A percentile compares a stretch with the other conserved stretches of the same genome.
phyloP scores from a whole-genome alignment of 2,797 vertebrate genomes.

The Sebastolobus alascanus region DNA sequence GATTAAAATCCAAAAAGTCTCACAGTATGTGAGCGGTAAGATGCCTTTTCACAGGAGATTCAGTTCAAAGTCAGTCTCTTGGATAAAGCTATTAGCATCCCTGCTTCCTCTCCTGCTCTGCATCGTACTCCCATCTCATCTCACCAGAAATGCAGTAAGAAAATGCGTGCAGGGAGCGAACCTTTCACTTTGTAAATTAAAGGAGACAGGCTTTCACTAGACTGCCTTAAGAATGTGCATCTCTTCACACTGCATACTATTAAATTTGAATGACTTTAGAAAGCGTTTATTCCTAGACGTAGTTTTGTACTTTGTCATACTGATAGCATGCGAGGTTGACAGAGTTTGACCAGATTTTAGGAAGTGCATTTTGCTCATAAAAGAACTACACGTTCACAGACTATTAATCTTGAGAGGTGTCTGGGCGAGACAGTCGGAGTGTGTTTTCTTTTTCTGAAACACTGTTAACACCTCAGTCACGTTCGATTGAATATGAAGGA shows the following conservation, averaged over 20 bases:
- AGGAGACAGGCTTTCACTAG: conserved; percentile 46
- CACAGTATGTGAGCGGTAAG: background rate
- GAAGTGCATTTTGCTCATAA: conserved; percentile 32
- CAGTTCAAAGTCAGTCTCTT: conserved; percentile 43
- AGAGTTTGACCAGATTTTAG: conserved; percentile 33
- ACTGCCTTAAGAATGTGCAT: conserved; percentile 43
- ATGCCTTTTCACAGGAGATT: conserved; percentile 33
- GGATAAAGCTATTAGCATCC: conserved; percentile 46
- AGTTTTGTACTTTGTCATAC: conserved; percentile 37
- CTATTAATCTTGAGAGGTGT: conserved; percentile 34
- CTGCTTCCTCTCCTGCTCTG: conserved; percentile 25
- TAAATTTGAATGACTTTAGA: conserved; percentile 51
- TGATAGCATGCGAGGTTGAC: conserved; percentile 3
- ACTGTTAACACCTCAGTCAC: conserved; percentile 50
- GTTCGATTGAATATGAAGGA: conserved; percentile 70
- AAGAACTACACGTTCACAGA: conserved; percentile 14
- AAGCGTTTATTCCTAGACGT: conserved; percentile 31
- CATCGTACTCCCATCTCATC: conserved; percentile 34
- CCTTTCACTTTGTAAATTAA: conserved; percentile 59
- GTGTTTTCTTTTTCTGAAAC: conserved; percentile 37
- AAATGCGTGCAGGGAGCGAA: conserved; percentile 22
- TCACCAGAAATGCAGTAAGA: conserved; percentile 34
- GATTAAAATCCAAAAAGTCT: conserved; percentile 15
- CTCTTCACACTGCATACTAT: conserved; percentile 19
- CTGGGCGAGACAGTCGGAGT: conserved; percentile 11